Base-by-base conservation (phyloP, 2,888 invertebrate genomes). In the Arge pagana region DNA sequence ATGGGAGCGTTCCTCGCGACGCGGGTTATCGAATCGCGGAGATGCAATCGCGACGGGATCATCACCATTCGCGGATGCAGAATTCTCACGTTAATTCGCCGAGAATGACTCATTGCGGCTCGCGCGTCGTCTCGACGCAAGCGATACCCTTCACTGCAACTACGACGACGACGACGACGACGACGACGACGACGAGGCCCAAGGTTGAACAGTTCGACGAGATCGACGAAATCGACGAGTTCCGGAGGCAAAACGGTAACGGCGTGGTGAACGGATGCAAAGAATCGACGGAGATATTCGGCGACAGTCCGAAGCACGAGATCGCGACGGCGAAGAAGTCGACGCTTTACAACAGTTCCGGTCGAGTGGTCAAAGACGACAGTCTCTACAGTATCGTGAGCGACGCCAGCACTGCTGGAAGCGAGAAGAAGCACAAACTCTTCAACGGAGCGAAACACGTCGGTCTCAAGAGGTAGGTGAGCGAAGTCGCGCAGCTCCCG, bases 381-480 rank as follows among this genome's bases (percentile, higher is more conserved):
- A 87, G 87, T 61, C 83, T 87, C 52, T 85, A 86, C 72, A 87
- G 87, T 60, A 85, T 88, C 69, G 83, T 84, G 56, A 82, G 82
- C 69, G 87, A 87, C 68, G 82, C 83, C 58, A 86, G 86, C 43
- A 80, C 85, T 53, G 77, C 78, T 58, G 80, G 82, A 52, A 80
- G 79, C 60, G 87, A 87, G 50, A 86, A 85, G 74, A 85, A 85
- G 71, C 86, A 85, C 72, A 79, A 86, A 59, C 81, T 86, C 57
- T 79, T 83, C 67, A 88, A 87, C 73, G 86, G 85, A 58, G 85
- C 83, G 60, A 88, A 87, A 72, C 87, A 87, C 75, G 85, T 86
- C 59, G 81, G 85, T 58, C 80, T 88, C 53, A 88, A 88, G 76
- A 85, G 88, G 88, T 87, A 68, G 79, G 80, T 61, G 26, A 37